Evolutionary conservation across 2,113 vertebrate species (phyloP).

Genomic region (Rana temporaria): DNA sequence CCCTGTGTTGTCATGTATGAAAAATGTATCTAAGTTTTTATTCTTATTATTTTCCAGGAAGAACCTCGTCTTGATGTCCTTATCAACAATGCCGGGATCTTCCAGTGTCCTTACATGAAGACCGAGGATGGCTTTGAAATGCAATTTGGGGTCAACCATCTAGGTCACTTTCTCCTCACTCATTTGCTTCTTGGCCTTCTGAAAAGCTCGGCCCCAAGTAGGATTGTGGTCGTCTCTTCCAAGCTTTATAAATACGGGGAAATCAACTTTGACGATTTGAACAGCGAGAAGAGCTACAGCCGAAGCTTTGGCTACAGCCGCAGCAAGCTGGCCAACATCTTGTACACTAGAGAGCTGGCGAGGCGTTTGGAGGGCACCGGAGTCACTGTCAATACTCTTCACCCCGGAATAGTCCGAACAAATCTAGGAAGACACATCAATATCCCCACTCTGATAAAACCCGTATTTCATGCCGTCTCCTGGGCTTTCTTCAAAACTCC

Average conservation of each 20-base stretch:
- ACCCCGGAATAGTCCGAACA: constrained; percentile 91
- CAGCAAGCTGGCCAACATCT: constrained; percentile 92
- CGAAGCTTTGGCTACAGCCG: constrained; percentile 91
- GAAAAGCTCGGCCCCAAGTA: constrained; percentile 88
- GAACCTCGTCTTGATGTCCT: constrained; percentile 88
- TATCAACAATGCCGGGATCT: constrained; percentile 93
- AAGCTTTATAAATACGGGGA: constrained; percentile 94
- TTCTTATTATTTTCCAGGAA: constrained; percentile 75
- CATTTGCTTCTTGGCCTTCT: constrained; percentile 89
- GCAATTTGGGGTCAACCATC: constrained; percentile 94
- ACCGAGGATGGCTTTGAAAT: constrained; percentile 95
- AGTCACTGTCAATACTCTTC: constrained; percentile 87
- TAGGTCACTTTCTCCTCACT: constrained; percentile 94
- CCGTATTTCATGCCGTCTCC: constrained; percentile 84
- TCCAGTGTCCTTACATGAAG: constrained; percentile 91
- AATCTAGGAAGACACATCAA: constrained; percentile 87
- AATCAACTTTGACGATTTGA: constrained; percentile 94
- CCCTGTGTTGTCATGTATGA: too few relatives aligned
- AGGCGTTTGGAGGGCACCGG: constrained; percentile 80
- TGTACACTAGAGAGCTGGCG: constrained; percentile 87
- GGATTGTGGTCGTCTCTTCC: constrained; percentile 91
- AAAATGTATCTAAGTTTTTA: too few relatives aligned
- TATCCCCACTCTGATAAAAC: constrained; percentile 85
- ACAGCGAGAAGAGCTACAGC: constrained; percentile 86
- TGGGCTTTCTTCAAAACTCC: constrained; percentile 90